Conservation (phyloP, 2,888 invertebrate genomes). For the Phyllotreta cruciferae region DNA sequence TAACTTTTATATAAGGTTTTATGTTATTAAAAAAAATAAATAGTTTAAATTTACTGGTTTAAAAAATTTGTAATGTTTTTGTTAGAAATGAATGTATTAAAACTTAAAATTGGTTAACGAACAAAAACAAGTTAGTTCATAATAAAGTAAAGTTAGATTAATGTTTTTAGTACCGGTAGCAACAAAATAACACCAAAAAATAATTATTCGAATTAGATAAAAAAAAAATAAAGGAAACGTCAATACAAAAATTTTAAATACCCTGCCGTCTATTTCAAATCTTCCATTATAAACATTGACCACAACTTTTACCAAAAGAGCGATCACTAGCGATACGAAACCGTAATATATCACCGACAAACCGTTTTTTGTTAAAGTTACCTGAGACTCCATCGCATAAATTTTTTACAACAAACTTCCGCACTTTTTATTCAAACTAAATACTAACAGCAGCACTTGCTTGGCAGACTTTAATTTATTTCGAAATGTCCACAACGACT, state of each 20-base stretch:
- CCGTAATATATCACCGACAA: slow-evolving; percentile 54
- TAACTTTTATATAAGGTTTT: too few relatives aligned
- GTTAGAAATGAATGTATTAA: too few relatives aligned
- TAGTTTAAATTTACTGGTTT: too few relatives aligned
- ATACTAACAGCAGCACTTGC: slow-evolving; percentile 15
- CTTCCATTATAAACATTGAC: slow-evolving; percentile 52
- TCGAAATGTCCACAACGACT: slow-evolving; percentile 15
- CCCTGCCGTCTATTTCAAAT: slow-evolving; percentile 49
- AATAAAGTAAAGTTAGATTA: slow-evolving; percentile 1
- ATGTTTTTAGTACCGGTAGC: slow-evolving; percentile 11
- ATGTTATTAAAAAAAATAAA: too few relatives aligned
- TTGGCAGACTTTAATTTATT: slow-evolving; percentile 5
- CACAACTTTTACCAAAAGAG: slow-evolving; percentile 56
- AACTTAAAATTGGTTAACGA: background rate
- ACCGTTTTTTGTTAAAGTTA: slow-evolving; percentile 54
- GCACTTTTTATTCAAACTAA: slow-evolving; percentile 8
- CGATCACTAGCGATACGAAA: slow-evolving; percentile 55
- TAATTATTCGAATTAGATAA: background rate
- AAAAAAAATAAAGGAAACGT: slow-evolving; percentile 32
- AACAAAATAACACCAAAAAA: slow-evolving; percentile 1
- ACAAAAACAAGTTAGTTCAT: slow-evolving; percentile 1
- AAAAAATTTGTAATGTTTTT: too few relatives aligned
- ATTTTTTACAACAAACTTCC: slow-evolving; percentile 23
- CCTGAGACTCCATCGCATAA: slow-evolving; percentile 54
- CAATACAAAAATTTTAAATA: slow-evolving; percentile 41